Base-by-base conservation (phyloP, 2,888 invertebrate genomes). In the Podabrus alpinus region DNA sequence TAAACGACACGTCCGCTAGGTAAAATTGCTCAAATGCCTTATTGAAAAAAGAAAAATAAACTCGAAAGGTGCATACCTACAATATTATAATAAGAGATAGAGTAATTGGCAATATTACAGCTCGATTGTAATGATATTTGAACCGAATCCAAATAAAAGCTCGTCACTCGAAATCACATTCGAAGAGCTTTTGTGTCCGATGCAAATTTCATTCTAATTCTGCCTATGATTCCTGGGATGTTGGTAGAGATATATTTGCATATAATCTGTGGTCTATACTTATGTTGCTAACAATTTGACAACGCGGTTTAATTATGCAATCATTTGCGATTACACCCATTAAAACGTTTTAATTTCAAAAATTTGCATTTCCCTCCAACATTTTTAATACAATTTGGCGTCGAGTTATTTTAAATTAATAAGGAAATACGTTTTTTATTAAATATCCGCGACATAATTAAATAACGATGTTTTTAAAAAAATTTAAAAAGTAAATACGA, bases 311-410 rank as follows among this genome's bases (percentile, higher is more conserved):
- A 45, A 45, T 45, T 64, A 69, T 72, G 67, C 72, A 68, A 69
- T 73, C 59, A 59, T 73, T 73, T 73, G 73, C 73, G 69, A 69
- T 68, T 29, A 24, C 59, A 73, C 9, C 9, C 67, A 68, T 16
- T 25, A 16, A 16, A 45, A n/a, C n/a, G 45, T 45, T 45, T 45
- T 45, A n/a, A 45, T 45, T 45, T 45, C 7, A 45, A 45, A 45
- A n/a, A 45, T 45, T 45, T 45, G 2, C 45, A 45, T 45, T n/a
- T 7, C 45, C 45, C 7, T 4, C 2, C 1, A 45, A 45, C 45
- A 45, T 45, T 45, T 45, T 45, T 45, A 45, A 45, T 45, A 45
- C 45, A n/a, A 45, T 45, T 45, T 45, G 13, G 11, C 9, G 24
- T 24, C 1, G 24, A 24, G 24, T 29, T 45, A 45, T 45, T n/a